Conservation (phyloP, 2,888 invertebrate species). For the Megaustenia siamemsis region DNA sequence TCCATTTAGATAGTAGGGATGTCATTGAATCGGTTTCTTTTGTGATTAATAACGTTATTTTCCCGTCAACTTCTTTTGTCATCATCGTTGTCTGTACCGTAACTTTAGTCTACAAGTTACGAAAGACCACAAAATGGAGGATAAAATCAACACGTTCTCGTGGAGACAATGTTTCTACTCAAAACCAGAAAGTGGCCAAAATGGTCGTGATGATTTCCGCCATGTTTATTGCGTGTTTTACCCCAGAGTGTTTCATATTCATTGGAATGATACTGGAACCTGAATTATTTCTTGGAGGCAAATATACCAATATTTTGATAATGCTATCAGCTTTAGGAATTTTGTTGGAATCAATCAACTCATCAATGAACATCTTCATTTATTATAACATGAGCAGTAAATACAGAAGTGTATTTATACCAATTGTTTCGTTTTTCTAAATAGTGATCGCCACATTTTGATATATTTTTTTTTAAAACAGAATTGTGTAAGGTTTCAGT, state of each 20-base stretch:
- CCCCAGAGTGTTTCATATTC: not conserved
- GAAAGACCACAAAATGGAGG: not conserved
- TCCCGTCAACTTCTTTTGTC: not conserved
- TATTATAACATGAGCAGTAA: slow-evolving; percentile 26
- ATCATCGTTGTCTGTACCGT: not conserved
- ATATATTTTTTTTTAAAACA: too few relatives aligned
- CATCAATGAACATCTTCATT: slow-evolving; percentile 1
- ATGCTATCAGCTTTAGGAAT: not conserved
- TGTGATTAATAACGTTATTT: not conserved
- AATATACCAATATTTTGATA: not conserved
- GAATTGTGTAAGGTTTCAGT: too few relatives aligned
- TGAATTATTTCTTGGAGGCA: not conserved
- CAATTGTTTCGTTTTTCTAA: too few relatives aligned
- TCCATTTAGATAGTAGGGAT: not conserved
- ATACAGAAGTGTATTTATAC: not conserved
- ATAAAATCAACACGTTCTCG: not conserved
- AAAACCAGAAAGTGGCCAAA: slow-evolving; percentile 5
- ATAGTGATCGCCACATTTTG: too few relatives aligned
- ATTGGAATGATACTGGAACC: not conserved
- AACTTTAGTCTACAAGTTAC: not conserved
- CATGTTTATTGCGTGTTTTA: not conserved
- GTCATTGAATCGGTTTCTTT: not conserved
- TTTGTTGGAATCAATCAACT: slow-evolving; percentile 3
- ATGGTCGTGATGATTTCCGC: slow-evolving; percentile 14
- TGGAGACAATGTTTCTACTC: not conserved